These are phyloP conservation scores for Isurus oxyrinchus DNA, from an alignment of 2,113 vertebrate genomes.

Conservation along the genomic window DNA sequence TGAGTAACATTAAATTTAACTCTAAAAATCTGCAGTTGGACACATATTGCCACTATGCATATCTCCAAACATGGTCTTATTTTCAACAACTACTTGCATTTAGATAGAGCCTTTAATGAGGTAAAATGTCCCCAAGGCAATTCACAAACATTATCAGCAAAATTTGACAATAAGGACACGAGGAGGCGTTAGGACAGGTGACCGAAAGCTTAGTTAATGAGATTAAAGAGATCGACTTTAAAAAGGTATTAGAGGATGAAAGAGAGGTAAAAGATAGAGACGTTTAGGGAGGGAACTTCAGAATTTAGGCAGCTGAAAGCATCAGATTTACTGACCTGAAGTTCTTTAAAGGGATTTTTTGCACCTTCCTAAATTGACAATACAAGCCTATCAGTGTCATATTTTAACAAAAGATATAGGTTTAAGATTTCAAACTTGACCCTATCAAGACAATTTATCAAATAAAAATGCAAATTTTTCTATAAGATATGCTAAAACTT, in stretches of 20 bases:
- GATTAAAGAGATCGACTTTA: neutral
- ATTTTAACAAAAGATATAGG: neutral
- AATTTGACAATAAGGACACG: neutral
- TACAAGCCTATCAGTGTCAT: neutral
- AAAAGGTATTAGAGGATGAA: neutral
- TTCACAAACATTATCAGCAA: neutral
- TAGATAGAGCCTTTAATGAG: neutral
- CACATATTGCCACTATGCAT: neutral
- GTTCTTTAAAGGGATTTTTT: neutral
- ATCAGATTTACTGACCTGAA: neutral
- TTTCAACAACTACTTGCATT: neutral
- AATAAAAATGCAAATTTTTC: neutral
- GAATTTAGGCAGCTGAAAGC: neutral
- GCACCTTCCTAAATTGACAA: neutral
- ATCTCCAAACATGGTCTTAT: neutral
- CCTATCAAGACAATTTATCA: neutral
- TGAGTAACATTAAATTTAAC: neutral
- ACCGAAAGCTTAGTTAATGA: neutral
- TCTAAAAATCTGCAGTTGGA: neutral
- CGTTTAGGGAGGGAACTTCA: neutral
- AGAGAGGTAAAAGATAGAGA: neutral
- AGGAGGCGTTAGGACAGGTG: neutral
- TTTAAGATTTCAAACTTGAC: neutral
- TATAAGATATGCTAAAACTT: neutral
- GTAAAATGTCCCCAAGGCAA: neutral